These are phyloP conservation scores for Augiades crinisus DNA, from an alignment of 2,888 invertebrate genomes.

Conservation along the genomic window DNA sequence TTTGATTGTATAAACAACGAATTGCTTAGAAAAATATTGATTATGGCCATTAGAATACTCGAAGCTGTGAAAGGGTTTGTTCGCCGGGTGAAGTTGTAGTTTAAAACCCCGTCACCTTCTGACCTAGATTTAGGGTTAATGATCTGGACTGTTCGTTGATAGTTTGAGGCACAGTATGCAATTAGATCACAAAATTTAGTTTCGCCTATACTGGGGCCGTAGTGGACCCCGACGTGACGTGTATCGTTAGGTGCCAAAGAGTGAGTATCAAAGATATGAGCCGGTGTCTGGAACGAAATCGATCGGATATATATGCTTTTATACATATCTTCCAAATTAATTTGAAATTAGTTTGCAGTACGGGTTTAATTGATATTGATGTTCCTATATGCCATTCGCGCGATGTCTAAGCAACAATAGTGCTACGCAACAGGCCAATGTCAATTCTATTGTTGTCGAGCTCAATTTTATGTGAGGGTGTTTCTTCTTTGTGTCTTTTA, in stretches of 20 bases:
- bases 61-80: constrained; percentile 34
- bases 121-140: constrained; percentile 33
- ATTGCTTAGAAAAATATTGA: too few species aligned
- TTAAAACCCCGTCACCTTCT: constrained; percentile 33
- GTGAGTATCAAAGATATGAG: constrained; percentile 74
- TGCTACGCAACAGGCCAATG: constrained; percentile 58
- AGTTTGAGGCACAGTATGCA: constrained; percentile 47
- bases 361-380: constrained; percentile 76
- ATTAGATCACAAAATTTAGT: constrained; percentile 38
- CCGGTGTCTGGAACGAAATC: constrained; percentile 61
- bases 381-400: constrained; percentile 72
- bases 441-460: constrained; percentile 77
- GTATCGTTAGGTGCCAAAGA: constrained; percentile 78
- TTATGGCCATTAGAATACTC: constrained; percentile 35
- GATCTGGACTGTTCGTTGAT: constrained; percentile 23
- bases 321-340: constrained; percentile 72
- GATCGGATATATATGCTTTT: constrained; percentile 60
- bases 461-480: constrained; percentile 74
- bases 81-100: constrained; percentile 28
- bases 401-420: constrained; percentile 61
- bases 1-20: too few species aligned
- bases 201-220: constrained; percentile 50
- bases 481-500: constrained; percentile 62
- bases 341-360: constrained; percentile 70
- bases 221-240: constrained; percentile 55